Conservation (phyloP, 2,797 vertebrate genomes). For the Parambassis ranga region DNA sequence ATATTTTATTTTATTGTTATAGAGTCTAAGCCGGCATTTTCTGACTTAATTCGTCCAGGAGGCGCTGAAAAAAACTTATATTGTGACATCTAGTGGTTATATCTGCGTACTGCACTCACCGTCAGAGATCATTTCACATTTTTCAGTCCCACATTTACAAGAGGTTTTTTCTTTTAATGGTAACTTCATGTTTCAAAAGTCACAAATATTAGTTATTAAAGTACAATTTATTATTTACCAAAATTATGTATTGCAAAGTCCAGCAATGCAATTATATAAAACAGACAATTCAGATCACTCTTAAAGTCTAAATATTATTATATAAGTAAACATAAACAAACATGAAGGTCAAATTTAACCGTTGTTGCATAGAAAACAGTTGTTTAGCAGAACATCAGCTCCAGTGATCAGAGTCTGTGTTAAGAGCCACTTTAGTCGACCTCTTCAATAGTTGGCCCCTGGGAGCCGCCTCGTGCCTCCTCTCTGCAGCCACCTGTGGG, state of each 20-base stretch:
- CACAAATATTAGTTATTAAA: no score
- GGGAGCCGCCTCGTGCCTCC: not conserved
- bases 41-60: not conserved
- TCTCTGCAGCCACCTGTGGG: conserved; percentile 12
- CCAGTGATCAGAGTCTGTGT: not conserved
- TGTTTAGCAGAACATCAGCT: no score
- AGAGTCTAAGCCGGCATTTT: not conserved
- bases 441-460: conserved; percentile 46
- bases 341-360: not conserved
- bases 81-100: not conserved
- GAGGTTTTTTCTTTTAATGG: not conserved
- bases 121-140: not conserved
- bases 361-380: no score
- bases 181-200: not conserved
- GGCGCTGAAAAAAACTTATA: not conserved
- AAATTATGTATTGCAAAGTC: conserved; percentile 3
- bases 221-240: no score
- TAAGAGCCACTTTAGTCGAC: conserved; percentile 21
- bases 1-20: no score
- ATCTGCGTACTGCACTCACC: not conserved
- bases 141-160: not conserved
- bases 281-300: not conserved
- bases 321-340: not conserved
- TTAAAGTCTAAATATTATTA: not conserved
- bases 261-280: not conserved